Evolutionary conservation across 2,797 vertebrate genomes (phyloP).

Genomic region (Gobionotothen gibberifrons): DNA sequence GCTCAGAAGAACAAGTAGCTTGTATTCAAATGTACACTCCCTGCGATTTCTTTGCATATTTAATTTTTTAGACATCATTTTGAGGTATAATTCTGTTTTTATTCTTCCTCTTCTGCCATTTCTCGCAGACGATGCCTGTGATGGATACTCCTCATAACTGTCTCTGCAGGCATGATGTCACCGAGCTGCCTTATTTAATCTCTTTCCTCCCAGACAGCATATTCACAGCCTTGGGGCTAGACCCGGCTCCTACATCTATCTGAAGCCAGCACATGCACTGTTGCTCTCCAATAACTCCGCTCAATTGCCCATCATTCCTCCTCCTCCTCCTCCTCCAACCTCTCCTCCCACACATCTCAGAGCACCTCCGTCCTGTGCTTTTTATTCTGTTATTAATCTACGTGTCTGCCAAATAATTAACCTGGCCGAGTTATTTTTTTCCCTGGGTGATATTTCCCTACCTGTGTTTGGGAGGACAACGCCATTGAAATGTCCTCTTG

Average conservation of each 20-base stretch:
- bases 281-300: constrained; percentile 79
- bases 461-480: constrained; percentile 75
- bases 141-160: constrained; percentile 76
- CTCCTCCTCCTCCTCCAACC: constrained; percentile 33
- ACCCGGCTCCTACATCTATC: constrained; percentile 71
- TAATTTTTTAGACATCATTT: constrained; percentile 50
- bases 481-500: constrained; percentile 74
- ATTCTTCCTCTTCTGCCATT: constrained; percentile 36
- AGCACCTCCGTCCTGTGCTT: constrained; percentile 57
- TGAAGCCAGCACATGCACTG: constrained; percentile 74
- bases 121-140: constrained; percentile 53
- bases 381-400: constrained; percentile 81
- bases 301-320: constrained; percentile 76
- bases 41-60: constrained; percentile 45
- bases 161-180: constrained; percentile 74
- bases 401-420: constrained; percentile 83
- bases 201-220: constrained; percentile 75
- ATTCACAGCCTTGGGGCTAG: constrained; percentile 75
- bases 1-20: constrained; percentile 29
- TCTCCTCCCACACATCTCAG: constrained; percentile 48
- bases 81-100: constrained; percentile 49
- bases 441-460: constrained; percentile 78
- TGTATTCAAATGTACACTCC: constrained; percentile 26
- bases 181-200: constrained; percentile 75
- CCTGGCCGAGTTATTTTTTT: constrained; percentile 82